A percentile compares a stretch with the other conserved stretches of the same genome.
phyloP scores from a whole-genome alignment of 2,113 vertebrate genomes.

The Chamaea fasciata region DNA sequence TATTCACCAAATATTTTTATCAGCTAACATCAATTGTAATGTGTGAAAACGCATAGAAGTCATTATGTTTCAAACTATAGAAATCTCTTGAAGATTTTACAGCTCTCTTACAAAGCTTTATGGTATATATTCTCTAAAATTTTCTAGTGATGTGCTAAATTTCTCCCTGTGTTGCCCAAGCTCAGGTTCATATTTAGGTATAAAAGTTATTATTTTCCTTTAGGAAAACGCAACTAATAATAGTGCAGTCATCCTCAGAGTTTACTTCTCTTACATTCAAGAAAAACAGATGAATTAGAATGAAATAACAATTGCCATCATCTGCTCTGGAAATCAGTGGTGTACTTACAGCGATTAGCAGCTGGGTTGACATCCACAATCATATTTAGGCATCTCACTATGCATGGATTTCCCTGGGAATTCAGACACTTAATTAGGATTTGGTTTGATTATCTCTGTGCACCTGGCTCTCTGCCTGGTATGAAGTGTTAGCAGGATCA shows the following conservation, averaged over 20 bases:
- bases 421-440: constrained; percentile 45
- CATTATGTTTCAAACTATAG: not conserved
- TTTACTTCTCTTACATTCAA: not conserved
- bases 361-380: not conserved
- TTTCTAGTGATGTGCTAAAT: not conserved
- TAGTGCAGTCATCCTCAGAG: not conserved
- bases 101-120: not conserved
- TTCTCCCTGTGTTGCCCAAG: not conserved
- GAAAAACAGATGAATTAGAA: not conserved
- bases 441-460: constrained; percentile 18
- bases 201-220: not conserved
- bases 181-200: not conserved
- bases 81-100: not conserved
- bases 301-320: not conserved
- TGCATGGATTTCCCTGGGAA: constrained; percentile 21
- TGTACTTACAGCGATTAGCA: not conserved
- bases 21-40: not conserved
- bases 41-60: not conserved
- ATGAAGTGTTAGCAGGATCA: constrained; percentile 44
- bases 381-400: not conserved
- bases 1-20: not conserved
- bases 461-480: constrained; percentile 30
- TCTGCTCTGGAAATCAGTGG: not conserved
- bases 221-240: not conserved
- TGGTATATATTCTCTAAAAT: not conserved